Base-by-base conservation (phyloP, 2,797 vertebrate genomes). In the Amniataba percoides region DNA sequence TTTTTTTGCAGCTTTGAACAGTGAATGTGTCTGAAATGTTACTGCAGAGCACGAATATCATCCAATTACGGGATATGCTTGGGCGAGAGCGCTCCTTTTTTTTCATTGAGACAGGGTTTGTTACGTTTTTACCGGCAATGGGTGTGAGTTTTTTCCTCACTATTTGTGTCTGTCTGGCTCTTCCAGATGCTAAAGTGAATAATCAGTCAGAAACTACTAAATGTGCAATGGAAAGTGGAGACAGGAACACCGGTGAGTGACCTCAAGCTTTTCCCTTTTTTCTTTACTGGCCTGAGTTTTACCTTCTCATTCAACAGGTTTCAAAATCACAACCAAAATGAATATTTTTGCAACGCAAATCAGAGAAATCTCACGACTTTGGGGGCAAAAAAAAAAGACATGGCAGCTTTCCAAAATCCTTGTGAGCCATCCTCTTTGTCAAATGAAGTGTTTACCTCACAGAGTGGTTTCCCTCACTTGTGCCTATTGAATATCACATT, bases 161-260 rank as follows among this genome's bases (percentile, higher is more conserved):
- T 87, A n/a, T 78, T 61, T 88, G 58, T 88, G 62, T 93, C 86
- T 88, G 90, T 96, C 85, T 96, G 86, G 90, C 94, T 94, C 91
- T 95, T 95, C 82, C 94, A 99, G 98, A 99, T 96, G 96, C 96
- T 93, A 98, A 97, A 98, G 98, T 99, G 97, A 99, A 96, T 96
- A 98, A 97, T 97, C 97, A 96, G 94, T 97, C 98, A 95, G 97
- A 98, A 96, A 95, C 94, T 96, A 95, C 93, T 97, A 99, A 99
- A 97, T 95, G 97, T 92, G 95, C 96, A 91, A 96, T 99, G 97
- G 98, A 99, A 93, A 97, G 95, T 85, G 96, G 95, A 87, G 96
- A 98, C 91, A 94, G 95, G 91, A 96, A 93, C 94, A 95, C 96
- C 94, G 98, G 98, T 99, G 95, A 96, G 96, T 92, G 84, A 87